A percentile compares a stretch with the other conserved stretches of the same genome.
These are phyloP conservation scores for Meganola albula DNA, from an alignment of 2,888 invertebrate genomes.

Conservation along the genomic window DNA sequence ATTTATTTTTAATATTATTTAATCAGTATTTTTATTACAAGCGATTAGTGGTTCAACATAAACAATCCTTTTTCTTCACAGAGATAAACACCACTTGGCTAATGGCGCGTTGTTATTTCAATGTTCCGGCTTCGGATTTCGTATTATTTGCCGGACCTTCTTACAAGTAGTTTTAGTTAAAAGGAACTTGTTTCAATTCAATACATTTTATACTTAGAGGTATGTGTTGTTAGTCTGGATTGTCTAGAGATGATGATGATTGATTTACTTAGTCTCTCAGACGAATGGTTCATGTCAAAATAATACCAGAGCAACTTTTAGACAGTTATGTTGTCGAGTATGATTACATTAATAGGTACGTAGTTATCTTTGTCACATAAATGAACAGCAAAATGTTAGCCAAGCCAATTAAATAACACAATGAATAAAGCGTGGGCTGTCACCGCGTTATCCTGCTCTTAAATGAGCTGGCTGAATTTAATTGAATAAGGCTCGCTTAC, in stretches of 20 bases:
- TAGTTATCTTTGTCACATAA: slow-evolving; percentile 22
- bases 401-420: slow-evolving; percentile 45
- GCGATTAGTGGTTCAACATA: slow-evolving; percentile 43
- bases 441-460: slow-evolving; percentile 45
- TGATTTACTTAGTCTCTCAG: no score
- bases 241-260: no score
- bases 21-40: no score
- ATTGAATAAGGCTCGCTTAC: slow-evolving; percentile 75
- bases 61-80: slow-evolving; percentile 48
- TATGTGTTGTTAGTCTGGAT: no score
- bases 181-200: no score
- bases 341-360: no score
- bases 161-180: slow-evolving; percentile 12
- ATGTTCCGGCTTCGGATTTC: slow-evolving; percentile 31
- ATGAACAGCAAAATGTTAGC: slow-evolving; percentile 22
- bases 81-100: slow-evolving; percentile 45
- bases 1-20: no score
- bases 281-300: no score
- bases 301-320: no score
- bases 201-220: no score
- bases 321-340: no score
- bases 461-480: slow-evolving; percentile 70
- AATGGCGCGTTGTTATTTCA: slow-evolving; percentile 62
- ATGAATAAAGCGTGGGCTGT: slow-evolving; percentile 47
- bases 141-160: slow-evolving; percentile 22